Evolutionary conservation across 2,113 vertebrate genomes (phyloP), one percentile per base, ranked within the genome.

Genomic region (Benitochromis conjunctus): DNA sequence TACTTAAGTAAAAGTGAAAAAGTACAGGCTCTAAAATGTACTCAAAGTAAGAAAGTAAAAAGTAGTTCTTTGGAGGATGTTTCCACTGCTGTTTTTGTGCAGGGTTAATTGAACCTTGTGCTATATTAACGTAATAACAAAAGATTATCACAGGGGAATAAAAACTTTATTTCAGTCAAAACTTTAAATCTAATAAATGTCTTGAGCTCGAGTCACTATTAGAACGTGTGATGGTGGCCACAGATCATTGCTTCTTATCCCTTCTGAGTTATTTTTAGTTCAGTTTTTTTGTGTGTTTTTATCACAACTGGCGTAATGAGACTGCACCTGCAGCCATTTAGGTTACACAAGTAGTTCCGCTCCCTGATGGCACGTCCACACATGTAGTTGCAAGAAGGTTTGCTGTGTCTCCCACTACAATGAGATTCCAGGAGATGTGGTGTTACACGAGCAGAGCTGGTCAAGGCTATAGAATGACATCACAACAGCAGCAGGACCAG

Each of bases 361-460:
- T 46, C 66, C 38, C 21, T 43, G 38, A 71, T 18, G 16, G 3
- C 64, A 43, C 38, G 46, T 46, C 66, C 21, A 26, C 13, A 1
- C 21, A 43, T 71, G 21, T 46, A 43, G n/a, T 69, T 43, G 38
- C 21, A 46, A 46, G 38, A 46, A 26, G 41, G 7, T 71, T 71
- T 71, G 41, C 41, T 46, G 66, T 71, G 8, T 43, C 66, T 26
- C 41, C 41, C 14, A 46, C 21, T 46, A 26, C 41, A 71, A 26
- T 26, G 13, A 26, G 66, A 71, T 71, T 46, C 0, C 13, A 46
- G 64, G 41, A 43, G 38, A 46, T 24, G 38, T 43, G 21, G 0
- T 43, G n/a, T 1, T 69, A 24, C 3, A 4, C 21, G 19, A 66
- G 19, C 8, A 21, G 12, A 43, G 64, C 64, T 21, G 7, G 0